Conservation (phyloP, 2,113 vertebrate genomes). For the Sitta europaea region DNA sequence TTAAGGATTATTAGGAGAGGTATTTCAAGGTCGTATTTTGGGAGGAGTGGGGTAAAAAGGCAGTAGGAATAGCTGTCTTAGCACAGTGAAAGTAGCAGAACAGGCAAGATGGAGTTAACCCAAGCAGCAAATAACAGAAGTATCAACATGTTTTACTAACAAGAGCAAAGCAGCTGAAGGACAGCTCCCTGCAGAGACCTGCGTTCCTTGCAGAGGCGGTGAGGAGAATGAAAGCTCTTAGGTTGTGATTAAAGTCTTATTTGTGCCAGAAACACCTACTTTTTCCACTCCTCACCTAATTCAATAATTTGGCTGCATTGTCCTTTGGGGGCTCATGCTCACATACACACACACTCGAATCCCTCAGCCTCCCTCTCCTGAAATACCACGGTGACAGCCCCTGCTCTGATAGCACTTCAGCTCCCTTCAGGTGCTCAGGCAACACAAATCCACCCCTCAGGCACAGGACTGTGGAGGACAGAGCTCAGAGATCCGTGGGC, state of each 20-base stretch:
- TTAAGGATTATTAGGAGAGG: background rate
- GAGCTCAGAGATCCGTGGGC: fast-evolving
- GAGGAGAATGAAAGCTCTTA: background rate
- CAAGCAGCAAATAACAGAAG: background rate
- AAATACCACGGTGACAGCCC: background rate
- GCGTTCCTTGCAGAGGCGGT: fast-evolving
- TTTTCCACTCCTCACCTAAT: background rate
- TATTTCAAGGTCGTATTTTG: background rate
- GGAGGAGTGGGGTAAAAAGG: background rate
- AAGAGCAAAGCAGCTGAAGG: background rate
- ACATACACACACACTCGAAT: fast-evolving
- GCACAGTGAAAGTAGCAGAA: background rate
- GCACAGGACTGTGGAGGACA: background rate
- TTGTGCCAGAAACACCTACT: background rate
- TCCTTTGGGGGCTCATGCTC: background rate
- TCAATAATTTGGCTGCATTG: background rate
- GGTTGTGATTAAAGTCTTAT: background rate
- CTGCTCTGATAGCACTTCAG: background rate
- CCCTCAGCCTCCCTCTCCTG: background rate
- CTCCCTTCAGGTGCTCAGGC: background rate
- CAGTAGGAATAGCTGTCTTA: background rate
- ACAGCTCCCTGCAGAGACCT: background rate
- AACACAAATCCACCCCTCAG: background rate
- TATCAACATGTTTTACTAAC: background rate
- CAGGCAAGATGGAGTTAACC: background rate